Conservation (phyloP, 1,140 invertebrate genomes). For the Drosophila oshimai region DNA sequence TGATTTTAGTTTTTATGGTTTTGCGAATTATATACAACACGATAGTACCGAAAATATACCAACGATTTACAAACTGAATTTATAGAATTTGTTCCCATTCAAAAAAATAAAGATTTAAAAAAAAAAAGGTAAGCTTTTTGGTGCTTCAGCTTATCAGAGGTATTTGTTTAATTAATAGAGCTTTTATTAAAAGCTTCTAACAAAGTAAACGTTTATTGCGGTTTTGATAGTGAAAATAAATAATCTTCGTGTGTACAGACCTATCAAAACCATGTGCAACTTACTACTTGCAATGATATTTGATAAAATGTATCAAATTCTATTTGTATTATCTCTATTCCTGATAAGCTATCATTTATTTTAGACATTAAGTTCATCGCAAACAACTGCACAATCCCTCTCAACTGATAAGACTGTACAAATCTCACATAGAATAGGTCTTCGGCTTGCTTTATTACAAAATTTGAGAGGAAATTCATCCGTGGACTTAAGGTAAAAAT, state of each 20-base stretch:
- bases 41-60: slow-evolving; percentile 74
- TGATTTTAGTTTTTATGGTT: slow-evolving; percentile 73
- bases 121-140: not conserved
- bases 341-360: not conserved
- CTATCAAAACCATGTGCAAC: not conserved
- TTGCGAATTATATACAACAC: slow-evolving; percentile 72
- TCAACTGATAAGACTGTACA: slow-evolving; percentile 11
- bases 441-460: slow-evolving; percentile 30
- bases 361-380: not conserved
- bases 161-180: not conserved
- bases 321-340: not conserved
- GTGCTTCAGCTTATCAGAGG: not conserved
- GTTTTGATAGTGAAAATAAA: not conserved
- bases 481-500: slow-evolving; percentile 30
- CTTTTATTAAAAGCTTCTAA: not conserved
- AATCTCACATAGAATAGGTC: not conserved
- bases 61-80: slow-evolving; percentile 64
- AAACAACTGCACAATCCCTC: not conserved
- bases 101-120: not conserved
- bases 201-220: not conserved
- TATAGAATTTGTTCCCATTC: not conserved
- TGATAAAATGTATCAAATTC: too few species aligned
- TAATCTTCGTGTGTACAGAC: not conserved
- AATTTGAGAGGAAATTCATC: slow-evolving; percentile 17
- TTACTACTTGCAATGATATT: not conserved